These are phyloP conservation scores for Thunnus thynnus DNA, from an alignment of 2,113 vertebrate genomes.

Conservation along the genomic window DNA sequence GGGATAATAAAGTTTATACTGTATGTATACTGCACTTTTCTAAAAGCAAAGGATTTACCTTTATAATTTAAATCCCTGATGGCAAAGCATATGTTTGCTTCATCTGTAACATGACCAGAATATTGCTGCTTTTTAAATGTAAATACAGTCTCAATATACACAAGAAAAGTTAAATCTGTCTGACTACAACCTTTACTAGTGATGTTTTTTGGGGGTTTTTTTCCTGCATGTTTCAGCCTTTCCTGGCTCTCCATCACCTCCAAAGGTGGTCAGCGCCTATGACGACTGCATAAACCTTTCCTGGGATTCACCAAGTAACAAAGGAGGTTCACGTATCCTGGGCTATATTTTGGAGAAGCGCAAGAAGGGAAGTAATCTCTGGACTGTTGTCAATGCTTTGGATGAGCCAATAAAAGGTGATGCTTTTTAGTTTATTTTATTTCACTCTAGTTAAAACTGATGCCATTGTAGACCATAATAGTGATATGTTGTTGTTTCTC, in stretches of 20 bases:
- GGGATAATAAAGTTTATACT: background rate
- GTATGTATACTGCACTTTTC: background rate
- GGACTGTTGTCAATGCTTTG: conserved; percentile 85
- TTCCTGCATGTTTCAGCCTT: conserved; percentile 77
- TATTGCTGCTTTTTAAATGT: no score
- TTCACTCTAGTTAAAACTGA: background rate
- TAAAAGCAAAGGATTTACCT: background rate
- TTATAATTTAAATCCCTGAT: background rate
- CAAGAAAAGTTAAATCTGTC: no score
- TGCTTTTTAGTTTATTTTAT: background rate
- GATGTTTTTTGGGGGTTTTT: background rate
- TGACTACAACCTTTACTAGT: background rate
- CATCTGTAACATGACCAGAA: background rate
- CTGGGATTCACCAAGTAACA: conserved; percentile 86
- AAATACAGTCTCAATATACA: no score
- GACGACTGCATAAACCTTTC: conserved; percentile 84
- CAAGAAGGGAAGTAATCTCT: conserved; percentile 89
- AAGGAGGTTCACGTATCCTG: conserved; percentile 82
- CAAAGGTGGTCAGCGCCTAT: conserved; percentile 85
- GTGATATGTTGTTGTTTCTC: conserved; percentile 15
- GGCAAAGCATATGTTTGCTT: background rate
- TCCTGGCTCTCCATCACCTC: conserved; percentile 87
- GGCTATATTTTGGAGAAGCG: conserved; percentile 92
- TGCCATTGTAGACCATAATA: background rate
- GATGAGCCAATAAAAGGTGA: conserved; percentile 85